These are phyloP conservation scores for Megaceryle alcyon DNA, from an alignment of 2,797 vertebrate genomes.

Conservation along the genomic window DNA sequence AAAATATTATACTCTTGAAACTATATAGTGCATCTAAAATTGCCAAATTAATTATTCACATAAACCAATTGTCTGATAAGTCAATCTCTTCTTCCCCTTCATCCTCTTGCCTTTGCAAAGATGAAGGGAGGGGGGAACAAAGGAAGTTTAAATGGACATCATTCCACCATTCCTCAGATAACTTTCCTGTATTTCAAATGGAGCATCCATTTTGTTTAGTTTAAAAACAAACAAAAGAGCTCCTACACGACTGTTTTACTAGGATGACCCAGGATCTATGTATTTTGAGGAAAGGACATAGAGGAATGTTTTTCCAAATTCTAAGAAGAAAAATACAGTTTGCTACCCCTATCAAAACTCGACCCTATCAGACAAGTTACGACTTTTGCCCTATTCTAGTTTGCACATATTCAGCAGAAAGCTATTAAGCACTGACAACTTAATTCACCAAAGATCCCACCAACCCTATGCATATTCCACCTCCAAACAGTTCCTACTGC, in stretches of 20 bases:
- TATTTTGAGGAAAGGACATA: neutral
- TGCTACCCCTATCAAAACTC: neutral
- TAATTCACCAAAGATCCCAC: constrained; percentile 29
- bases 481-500: neutral
- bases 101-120: neutral
- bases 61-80: neutral
- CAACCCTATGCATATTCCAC: constrained; percentile 18
- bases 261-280: neutral
- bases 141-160: neutral
- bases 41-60: neutral
- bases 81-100: neutral
- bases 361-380: neutral
- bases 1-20: neutral
- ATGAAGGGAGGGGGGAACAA: neutral
- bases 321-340: neutral
- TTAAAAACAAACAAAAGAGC: neutral
- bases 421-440: constrained; percentile 4
- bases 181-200: neutral
- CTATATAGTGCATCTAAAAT: neutral
- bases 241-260: neutral
- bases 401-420: constrained; percentile 11
- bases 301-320: too few species aligned
- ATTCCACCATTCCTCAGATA: neutral
- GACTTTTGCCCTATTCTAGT: neutral
- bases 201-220: neutral